phyloP scores from a whole-genome alignment of 2,113 vertebrate genomes.

The Nyctibius bracteatus region DNA sequence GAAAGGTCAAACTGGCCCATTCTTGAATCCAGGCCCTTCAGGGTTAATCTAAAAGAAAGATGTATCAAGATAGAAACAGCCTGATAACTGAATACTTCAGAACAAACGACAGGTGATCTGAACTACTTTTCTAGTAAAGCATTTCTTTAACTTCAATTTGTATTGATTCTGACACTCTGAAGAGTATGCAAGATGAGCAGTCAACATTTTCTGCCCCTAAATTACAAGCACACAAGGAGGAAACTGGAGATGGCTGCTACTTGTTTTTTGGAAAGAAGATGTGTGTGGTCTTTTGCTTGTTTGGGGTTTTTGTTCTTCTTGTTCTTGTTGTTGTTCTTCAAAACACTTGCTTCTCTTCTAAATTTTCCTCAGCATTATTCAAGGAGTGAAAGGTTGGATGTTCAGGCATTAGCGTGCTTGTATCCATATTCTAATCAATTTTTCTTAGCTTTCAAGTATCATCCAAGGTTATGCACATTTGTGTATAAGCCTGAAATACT shows the following conservation, averaged over 20 bases:
- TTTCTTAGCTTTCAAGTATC: not conserved
- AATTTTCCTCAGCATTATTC: not conserved
- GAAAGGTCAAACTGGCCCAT: not conserved
- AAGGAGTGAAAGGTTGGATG: not conserved
- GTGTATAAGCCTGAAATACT: not conserved
- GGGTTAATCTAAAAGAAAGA: not conserved
- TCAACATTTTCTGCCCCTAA: not conserved
- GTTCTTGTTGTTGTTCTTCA: not conserved
- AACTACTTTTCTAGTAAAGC: not conserved
- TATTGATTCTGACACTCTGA: not conserved
- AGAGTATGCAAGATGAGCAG: not conserved
- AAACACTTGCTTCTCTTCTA: not conserved
- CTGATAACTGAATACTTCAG: not conserved
- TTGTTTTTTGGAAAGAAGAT: rapidly evolving
- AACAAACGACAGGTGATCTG: not conserved
- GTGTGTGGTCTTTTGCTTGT: not conserved
- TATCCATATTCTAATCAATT: not conserved
- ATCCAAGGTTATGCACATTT: not conserved
- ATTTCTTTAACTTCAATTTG: not conserved
- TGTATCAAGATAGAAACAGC: not conserved
- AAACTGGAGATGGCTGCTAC: not conserved
- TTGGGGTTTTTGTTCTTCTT: not conserved
- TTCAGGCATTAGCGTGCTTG: not conserved
- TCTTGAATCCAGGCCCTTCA: not conserved
- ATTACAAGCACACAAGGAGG: not conserved